phyloP scores from a whole-genome alignment of 2,113 vertebrate genomes.

The Typhlomys cinereus region DNA sequence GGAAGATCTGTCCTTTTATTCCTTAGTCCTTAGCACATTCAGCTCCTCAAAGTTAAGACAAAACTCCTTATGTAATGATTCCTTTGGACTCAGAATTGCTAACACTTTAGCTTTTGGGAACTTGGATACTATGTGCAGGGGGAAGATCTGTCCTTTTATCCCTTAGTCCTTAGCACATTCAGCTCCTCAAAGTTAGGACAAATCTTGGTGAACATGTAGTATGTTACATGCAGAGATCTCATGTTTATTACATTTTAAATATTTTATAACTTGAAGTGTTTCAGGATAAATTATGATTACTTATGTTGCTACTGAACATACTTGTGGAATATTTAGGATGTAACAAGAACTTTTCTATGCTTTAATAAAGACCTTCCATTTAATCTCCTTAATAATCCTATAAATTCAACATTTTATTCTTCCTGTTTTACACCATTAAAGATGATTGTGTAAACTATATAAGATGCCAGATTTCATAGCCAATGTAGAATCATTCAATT shows the following conservation, averaged over 20 bases:
- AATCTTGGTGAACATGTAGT: neutral
- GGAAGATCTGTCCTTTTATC: neutral
- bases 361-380: neutral
- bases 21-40: neutral
- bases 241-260: constrained; percentile 6
- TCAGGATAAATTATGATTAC: neutral
- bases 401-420: constrained; percentile 17
- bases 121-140: too few species aligned
- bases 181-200: neutral
- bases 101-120: too few species aligned
- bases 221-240: neutral
- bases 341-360: neutral
- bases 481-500: constrained; percentile 38
- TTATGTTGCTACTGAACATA: neutral
- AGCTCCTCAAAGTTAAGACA: too few species aligned
- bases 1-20: neutral
- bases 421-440: constrained; percentile 47
- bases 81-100: too few species aligned
- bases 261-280: neutral
- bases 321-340: neutral
- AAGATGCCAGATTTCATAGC: constrained; percentile 3
- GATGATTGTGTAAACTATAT: constrained; percentile 41
- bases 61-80: too few species aligned
- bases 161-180: neutral
- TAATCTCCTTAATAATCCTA: constrained; percentile 1